Evolutionary conservation across 2,113 vertebrate genomes (phyloP).

Genomic region (Triplophysa siluroides): DNA sequence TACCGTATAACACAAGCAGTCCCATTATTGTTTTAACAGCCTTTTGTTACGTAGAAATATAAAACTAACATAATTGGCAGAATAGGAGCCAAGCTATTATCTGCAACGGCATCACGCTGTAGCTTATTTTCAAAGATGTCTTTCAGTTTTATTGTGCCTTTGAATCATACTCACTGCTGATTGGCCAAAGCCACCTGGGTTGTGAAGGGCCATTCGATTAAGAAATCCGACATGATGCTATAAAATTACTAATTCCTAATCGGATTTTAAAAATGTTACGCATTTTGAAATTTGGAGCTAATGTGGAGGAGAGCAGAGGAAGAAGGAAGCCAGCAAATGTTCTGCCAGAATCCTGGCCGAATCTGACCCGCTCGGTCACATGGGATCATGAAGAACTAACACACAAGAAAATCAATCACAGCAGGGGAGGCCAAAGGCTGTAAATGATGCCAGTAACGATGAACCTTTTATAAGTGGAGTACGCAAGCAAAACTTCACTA

Average conservation of each 20-base stretch:
- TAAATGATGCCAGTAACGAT: conserved; percentile 29
- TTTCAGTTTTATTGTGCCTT: conserved; percentile 10
- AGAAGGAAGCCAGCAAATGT: conserved; percentile 55
- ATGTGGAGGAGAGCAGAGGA: conserved; percentile 30
- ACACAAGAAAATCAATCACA: conserved; percentile 33
- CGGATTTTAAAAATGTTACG: conserved; percentile 46
- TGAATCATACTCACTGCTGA: not conserved
- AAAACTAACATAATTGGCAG: not conserved
- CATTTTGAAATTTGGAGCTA: conserved; percentile 52
- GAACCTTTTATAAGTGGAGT: not conserved
- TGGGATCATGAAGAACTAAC: conserved; percentile 28
- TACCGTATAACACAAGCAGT: not conserved
- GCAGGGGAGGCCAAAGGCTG: conserved; percentile 20
- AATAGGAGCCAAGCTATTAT: conserved; percentile 11
- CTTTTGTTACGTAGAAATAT: not conserved
- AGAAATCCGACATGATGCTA: conserved; percentile 37
- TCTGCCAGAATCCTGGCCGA: conserved; percentile 55
- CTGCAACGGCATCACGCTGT: not conserved
- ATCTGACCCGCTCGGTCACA: conserved; percentile 42
- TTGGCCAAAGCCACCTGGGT: conserved; percentile 20
- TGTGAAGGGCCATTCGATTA: conserved; percentile 24
- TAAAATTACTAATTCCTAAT: conserved; percentile 44
- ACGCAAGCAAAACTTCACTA: not conserved
- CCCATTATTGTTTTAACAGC: not conserved
- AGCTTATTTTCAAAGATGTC: conserved; percentile 6